Conservation (phyloP, 2,113 vertebrate genomes). For the Takifugu flavidus region DNA sequence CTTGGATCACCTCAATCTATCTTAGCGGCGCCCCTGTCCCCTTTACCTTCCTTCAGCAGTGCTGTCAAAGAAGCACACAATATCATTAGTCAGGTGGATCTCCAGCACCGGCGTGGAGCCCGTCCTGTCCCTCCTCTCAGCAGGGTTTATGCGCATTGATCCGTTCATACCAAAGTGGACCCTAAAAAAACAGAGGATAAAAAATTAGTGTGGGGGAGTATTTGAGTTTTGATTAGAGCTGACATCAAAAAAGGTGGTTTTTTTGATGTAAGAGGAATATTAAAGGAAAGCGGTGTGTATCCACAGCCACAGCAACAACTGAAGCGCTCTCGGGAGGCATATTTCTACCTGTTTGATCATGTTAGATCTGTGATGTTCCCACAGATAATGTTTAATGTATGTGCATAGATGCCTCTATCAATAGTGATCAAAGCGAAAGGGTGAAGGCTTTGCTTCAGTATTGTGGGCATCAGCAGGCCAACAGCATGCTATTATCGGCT, state of each 20-base stretch:
- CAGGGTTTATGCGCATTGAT: constrained; percentile 83
- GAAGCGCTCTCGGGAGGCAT: too few species aligned
- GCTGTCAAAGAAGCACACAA: constrained; percentile 86
- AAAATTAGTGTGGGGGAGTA: constrained; percentile 13
- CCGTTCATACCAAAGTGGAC: constrained; percentile 97
- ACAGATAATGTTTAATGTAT: too few species aligned
- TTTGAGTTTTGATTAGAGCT: constrained; percentile 6
- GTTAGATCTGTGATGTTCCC: too few species aligned
- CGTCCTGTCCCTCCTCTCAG: constrained; percentile 59
- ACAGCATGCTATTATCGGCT: too few species aligned
- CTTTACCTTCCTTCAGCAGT: constrained; percentile 86
- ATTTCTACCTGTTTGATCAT: too few species aligned
- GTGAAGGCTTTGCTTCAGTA: too few species aligned
- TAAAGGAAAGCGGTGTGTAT: neutral
- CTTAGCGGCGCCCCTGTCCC: constrained; percentile 20
- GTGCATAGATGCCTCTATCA: too few species aligned
- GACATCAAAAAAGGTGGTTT: neutral
- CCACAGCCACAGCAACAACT: neutral
- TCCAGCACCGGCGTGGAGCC: constrained; percentile 70
- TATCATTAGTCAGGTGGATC: constrained; percentile 82
- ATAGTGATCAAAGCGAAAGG: too few species aligned
- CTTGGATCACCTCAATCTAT: constrained; percentile 58
- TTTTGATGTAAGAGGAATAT: constrained; percentile 6
- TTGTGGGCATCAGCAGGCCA: too few species aligned
- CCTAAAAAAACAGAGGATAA: constrained; percentile 61